Evolutionary conservation across 2,888 invertebrate genomes (phyloP).

Genomic region (Cenopis cana): DNA sequence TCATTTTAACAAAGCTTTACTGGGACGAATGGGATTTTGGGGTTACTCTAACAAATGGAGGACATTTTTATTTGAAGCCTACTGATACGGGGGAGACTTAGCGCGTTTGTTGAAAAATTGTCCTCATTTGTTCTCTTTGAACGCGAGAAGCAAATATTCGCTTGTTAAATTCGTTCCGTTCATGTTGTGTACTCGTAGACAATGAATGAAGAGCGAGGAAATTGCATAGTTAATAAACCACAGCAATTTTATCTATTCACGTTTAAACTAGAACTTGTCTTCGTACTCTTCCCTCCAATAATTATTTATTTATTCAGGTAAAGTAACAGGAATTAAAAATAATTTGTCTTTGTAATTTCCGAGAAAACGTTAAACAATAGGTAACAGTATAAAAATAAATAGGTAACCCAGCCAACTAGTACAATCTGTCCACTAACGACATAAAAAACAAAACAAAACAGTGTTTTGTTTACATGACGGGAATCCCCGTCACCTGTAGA

Average conservation of each 20-base stretch:
- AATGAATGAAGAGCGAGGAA: background rate
- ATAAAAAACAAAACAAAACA: no score
- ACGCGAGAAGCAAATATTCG: background rate
- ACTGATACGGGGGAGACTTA: background rate
- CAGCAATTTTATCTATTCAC: no score
- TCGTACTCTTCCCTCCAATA: no score
- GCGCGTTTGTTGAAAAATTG: background rate
- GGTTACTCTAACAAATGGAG: constrained; percentile 22
- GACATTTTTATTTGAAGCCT: background rate
- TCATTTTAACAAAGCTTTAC: constrained; percentile 25
- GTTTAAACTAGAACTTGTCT: background rate
- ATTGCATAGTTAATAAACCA: background rate
- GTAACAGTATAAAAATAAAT: no score
- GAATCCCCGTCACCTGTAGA: no score
- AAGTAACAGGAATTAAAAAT: no score
- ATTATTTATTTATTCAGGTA: no score
- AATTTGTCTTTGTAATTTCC: no score
- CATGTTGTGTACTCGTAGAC: background rate
- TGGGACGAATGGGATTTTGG: background rate
- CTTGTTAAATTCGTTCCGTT: constrained; percentile 1
- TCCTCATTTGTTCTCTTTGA: background rate
- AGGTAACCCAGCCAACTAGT: no score
- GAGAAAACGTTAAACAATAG: no score
- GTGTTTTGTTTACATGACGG: no score
- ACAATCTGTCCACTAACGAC: no score